These are phyloP conservation scores for Dasyprocta punctata DNA, from an alignment of 2,113 vertebrate species.

Conservation along the genomic window DNA sequence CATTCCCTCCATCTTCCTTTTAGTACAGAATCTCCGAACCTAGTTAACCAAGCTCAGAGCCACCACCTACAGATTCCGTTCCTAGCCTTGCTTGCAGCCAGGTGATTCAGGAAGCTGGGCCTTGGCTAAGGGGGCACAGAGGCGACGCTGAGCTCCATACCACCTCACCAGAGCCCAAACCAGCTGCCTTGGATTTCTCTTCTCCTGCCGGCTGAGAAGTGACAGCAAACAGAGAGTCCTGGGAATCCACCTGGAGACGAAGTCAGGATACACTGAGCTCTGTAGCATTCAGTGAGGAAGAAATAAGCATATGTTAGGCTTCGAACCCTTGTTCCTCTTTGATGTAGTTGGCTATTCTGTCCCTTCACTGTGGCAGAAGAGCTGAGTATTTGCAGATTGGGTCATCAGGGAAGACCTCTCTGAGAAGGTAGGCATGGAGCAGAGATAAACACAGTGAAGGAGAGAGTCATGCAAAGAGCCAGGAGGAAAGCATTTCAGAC, in stretches of 20 bases:
- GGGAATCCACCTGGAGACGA: background rate
- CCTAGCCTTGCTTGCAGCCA: background rate
- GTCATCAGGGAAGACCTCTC: background rate
- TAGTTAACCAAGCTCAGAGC: background rate
- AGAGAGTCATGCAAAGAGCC: background rate
- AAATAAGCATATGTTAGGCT: background rate
- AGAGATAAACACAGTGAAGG: background rate
- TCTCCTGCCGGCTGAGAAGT: background rate
- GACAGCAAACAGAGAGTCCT: background rate
- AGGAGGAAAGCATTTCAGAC: background rate
- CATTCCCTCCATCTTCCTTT: background rate
- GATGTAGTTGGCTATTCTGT: background rate
- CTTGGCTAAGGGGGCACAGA: background rate
- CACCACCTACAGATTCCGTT: background rate
- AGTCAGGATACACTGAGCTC: background rate
- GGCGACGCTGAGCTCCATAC: background rate
- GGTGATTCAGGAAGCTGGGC: background rate
- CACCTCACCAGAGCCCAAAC: background rate
- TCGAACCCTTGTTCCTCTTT: background rate
- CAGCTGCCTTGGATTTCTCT: background rate
- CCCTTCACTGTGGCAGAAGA: background rate
- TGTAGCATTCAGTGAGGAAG: background rate
- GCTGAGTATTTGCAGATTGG: background rate
- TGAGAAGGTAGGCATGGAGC: background rate
- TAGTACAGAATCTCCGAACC: background rate